Evolutionary conservation across 2,113 vertebrate genomes (phyloP).

Genomic region (Chionis minor): DNA sequence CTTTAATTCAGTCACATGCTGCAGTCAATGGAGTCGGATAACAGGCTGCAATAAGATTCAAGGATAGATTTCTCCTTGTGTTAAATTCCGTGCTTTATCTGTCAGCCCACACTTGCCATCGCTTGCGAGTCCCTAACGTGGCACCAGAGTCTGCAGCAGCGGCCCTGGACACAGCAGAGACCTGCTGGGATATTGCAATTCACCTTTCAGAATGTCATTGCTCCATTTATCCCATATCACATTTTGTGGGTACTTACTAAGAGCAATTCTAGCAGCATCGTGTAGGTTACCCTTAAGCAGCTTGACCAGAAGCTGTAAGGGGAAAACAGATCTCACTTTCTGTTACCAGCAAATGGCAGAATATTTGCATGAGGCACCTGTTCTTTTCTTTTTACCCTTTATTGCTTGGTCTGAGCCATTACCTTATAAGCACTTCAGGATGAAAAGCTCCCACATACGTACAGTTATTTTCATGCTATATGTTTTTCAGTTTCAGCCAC

Average conservation of each 20-base stretch:
- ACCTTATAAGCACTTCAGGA: neutral
- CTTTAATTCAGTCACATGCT: slow-evolving; percentile 62
- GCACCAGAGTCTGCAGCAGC: neutral
- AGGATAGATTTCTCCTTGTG: neutral
- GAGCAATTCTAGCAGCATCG: neutral
- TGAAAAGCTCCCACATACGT: rapidly evolving
- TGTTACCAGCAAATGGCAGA: neutral
- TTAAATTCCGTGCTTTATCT: neutral
- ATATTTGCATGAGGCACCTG: neutral
- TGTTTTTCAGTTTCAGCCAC: neutral
- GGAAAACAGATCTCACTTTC: neutral
- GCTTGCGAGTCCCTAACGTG: neutral
- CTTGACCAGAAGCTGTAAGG: neutral
- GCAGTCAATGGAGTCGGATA: slow-evolving; percentile 38
- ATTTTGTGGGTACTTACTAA: neutral
- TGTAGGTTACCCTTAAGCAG: neutral
- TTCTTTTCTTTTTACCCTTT: neutral
- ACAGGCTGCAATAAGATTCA: slow-evolving; percentile 31
- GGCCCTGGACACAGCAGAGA: neutral
- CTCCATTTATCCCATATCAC: neutral
- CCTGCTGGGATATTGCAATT: neutral
- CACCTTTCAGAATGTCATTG: neutral
- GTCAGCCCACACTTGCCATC: neutral
- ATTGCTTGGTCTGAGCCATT: neutral
- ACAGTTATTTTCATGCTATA: neutral